Conservation (phyloP, 2,888 invertebrate genomes). For the Chirona hameri region DNA sequence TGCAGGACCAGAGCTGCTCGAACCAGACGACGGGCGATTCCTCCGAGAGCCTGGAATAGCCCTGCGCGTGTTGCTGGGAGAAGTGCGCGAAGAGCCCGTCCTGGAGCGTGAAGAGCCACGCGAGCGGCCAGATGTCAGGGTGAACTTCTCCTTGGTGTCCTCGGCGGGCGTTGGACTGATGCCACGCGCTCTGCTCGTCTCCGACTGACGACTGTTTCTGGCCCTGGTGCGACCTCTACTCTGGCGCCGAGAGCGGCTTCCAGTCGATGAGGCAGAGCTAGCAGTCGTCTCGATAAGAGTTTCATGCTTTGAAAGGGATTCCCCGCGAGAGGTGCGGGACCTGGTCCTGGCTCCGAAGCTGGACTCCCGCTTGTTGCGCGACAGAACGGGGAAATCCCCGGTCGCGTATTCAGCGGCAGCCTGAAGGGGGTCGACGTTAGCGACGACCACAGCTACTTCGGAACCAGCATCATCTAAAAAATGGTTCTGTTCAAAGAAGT, state of each 20-base stretch:
- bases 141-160: neutral
- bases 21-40: neutral
- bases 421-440: neutral
- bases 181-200: neutral
- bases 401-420: neutral
- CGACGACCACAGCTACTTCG: constrained; percentile 13
- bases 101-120: neutral
- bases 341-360: constrained; percentile 26
- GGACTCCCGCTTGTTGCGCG: neutral
- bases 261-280: neutral
- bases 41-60: neutral
- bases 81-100: neutral
- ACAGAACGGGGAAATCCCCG: neutral
- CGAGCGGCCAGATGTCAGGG: neutral
- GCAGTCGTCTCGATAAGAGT: neutral
- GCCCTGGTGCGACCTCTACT: neutral
- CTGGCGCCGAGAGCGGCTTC: neutral
- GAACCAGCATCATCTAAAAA: constrained; percentile 27
- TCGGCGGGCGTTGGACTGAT: neutral
- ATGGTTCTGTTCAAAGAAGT: constrained; percentile 24
- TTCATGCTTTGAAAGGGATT: neutral
- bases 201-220: neutral
- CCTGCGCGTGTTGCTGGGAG: neutral
- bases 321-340: neutral
- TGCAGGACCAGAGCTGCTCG: neutral